Evolutionary conservation across 2,113 vertebrate genomes (phyloP), one percentile per base, ranked within the genome.

Genomic region (Crypturellus undulatus): DNA sequence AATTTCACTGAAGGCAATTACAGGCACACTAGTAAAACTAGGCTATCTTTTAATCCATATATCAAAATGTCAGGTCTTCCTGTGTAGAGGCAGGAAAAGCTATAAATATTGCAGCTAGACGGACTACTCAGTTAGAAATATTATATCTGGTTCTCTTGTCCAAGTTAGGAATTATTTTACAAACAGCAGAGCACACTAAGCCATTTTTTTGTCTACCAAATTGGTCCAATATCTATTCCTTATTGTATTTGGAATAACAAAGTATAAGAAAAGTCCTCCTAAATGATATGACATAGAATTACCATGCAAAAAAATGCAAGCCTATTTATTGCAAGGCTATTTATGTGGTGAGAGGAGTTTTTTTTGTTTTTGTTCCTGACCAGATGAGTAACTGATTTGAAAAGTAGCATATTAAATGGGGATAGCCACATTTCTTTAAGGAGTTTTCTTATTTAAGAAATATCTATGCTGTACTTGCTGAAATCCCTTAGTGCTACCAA

Each of bases 31-130:
- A 45, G n/a, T 68, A 18, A 87, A 91, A 90, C 70, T 51, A 79
- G 82, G 18, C 18, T 92, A 64, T 52, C 13, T 89, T 93, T 93
- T 68, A 21, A 84, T 81, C n/a, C 73, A 84, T 94, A 89, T 30
- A 67, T 90, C 88, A 91, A 75, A 75, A 87, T 20, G 24, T 59
- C 82, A 64, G 20, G 36, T 63, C 15, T 5, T 51, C 38, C 38
- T 58, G 63, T 24, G 9, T 47, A 82, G 79, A 92, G 70, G 42
- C 15, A 76, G 47, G 16, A 81, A 87, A 87, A 32, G 6, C 1
- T 51, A 56, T 42, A 82, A 86, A 80, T 56, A 79, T 71, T 94
- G 32, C 58, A 79, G 10, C 32, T 79, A 68, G 51, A 49, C 71
- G 42, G 42, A 34, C 17, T 75, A 47, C 47, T 68, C 15, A 68